Evolutionary conservation across 53 echinoderm and acorn worm species (phyloP).

Genomic region (Echinometra lucunter): DNA sequence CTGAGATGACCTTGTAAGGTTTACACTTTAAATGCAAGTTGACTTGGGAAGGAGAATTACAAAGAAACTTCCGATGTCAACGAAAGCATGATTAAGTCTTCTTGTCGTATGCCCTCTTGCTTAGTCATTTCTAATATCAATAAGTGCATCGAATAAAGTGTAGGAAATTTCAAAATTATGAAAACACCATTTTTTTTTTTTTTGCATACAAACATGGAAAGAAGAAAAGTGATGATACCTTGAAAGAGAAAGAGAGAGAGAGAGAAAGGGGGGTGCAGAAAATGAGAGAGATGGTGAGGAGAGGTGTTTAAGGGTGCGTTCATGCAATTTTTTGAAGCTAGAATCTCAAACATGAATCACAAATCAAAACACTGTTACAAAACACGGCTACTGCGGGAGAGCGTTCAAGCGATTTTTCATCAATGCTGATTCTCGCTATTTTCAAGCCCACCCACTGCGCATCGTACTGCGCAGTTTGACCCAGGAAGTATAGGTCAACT

Average conservation of each 20-base stretch:
- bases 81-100: conserved; percentile 14
- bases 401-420: no score
- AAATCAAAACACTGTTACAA: no score
- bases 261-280: background rate
- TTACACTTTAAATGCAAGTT: background rate
- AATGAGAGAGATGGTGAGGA: background rate
- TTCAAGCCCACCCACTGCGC: no score
- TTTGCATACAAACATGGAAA: background rate
- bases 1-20: background rate
- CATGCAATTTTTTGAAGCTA: no score
- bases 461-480: no score
- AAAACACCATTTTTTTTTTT: background rate
- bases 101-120: conserved; percentile 14
- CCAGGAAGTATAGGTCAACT: no score
- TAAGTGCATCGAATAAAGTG: background rate
- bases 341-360: no score
- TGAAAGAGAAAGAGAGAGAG: background rate
- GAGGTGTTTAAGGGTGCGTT: background rate
- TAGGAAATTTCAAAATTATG: background rate
- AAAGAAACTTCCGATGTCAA: conserved; percentile 36
- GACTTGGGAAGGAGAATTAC: background rate
- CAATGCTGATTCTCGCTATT: no score
- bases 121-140: conserved; percentile 43
- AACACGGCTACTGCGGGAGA: no score
- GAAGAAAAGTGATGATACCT: background rate